Base-by-base conservation (phyloP, 2,888 invertebrate genomes). In the Oscheius sp. region DNA sequence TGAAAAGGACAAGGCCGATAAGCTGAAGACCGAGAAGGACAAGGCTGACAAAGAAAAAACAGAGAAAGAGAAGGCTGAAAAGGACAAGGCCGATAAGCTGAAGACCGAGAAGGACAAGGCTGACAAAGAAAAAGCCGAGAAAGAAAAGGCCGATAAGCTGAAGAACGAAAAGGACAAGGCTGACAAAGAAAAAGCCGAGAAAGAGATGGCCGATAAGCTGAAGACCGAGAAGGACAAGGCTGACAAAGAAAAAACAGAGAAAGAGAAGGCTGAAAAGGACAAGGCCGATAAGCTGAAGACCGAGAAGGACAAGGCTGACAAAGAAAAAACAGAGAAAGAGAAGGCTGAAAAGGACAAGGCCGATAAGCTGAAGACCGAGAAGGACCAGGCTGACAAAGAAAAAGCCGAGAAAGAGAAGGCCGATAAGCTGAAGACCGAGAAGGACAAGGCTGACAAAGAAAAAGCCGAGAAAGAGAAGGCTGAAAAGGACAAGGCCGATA, bases 401-500 rank as follows among this genome's bases (percentile, higher is more conserved):
- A 50, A 50, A 26, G 26, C 28, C 50, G 50, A 50, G 24, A 50
- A 50, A 26, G 22, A 22, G 22, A 50, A 50, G 50, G 22, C 26
- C 50, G 50, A 50, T 8, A 50, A 50, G 50, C 24, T 24, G 8
- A 50, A 50, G 50, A 26, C 50, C 26, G 50, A 50, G 22, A 50
- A 50, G 50, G 22, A 22, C 22, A 50, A 50, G 50, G 20, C 20
- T 12, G 50, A 22, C 22, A 50, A 44, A 17, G 45, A 44, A 20
- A 44, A 50, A 26, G 26, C 28, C 50, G 66, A 69, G 56, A 14
- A 36, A 4, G 44, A 57, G 33, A 44, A 20, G 17, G 22, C n/a
- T 26, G 50, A 50, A n/a, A 50, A 50, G 50, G 50, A 50, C 22
- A 50, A 50, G 50, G 50, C 50, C 50, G 50, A 50, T 5, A 50